These are phyloP conservation scores for Palaemon carinicauda DNA, from an alignment of 1,140 invertebrate genomes.

Conservation along the genomic window DNA sequence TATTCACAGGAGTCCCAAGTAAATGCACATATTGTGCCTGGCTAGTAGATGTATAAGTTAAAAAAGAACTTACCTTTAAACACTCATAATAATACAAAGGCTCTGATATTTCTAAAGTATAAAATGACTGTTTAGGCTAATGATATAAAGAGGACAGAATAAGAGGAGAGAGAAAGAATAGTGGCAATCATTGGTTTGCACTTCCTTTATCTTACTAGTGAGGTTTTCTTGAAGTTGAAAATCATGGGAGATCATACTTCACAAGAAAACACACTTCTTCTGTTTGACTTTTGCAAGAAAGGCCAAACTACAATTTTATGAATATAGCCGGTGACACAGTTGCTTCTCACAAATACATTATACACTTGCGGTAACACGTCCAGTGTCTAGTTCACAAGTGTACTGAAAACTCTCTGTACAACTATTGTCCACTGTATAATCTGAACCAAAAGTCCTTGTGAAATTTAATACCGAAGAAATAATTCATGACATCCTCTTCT, in stretches of 20 bases:
- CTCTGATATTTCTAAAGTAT: slow-evolving; percentile 48
- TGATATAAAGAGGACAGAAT: slow-evolving; percentile 21
- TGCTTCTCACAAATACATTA: too few relatives aligned
- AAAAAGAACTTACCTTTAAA: slow-evolving; percentile 53
- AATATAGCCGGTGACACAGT: too few relatives aligned
- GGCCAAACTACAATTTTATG: too few relatives aligned
- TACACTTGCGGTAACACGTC: too few relatives aligned
- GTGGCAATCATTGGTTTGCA: slow-evolving; percentile 27
- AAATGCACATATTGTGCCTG: neutral
- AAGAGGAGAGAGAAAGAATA: neutral
- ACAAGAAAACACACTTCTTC: too few relatives aligned
- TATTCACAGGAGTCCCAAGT: slow-evolving; percentile 31
- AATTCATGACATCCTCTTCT: neutral
- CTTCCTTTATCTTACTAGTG: slow-evolving; percentile 19
- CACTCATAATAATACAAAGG: slow-evolving; percentile 48
- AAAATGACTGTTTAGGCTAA: slow-evolving; percentile 41
- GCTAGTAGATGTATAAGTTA: slow-evolving; percentile 42
- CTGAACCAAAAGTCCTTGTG: too few relatives aligned
- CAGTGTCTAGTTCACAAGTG: too few relatives aligned
- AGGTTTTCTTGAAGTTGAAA: neutral
- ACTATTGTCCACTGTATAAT: too few relatives aligned
- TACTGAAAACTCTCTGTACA: too few relatives aligned
- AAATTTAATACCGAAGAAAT: too few relatives aligned
- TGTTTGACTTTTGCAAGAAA: too few relatives aligned
- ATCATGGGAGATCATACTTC: too few relatives aligned